Base-by-base conservation (phyloP, 2,888 invertebrate genomes). In the Crioceris asparagi region DNA sequence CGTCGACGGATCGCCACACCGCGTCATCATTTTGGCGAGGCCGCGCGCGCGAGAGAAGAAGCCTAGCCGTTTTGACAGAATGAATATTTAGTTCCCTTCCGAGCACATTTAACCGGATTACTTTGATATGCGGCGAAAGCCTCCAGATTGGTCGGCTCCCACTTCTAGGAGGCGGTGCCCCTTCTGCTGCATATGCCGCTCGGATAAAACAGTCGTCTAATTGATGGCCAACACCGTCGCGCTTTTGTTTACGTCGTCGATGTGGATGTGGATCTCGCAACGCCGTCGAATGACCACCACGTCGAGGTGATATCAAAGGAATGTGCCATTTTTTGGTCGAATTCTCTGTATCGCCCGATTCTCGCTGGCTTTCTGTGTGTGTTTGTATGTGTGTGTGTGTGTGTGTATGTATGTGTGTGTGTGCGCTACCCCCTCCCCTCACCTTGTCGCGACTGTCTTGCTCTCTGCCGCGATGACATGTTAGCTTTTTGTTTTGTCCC, bases 281-380 rank as follows among this genome's bases (percentile, higher is more conserved):
- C 52, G 52, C 55, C 68, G 66, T 65, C 67, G 63, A 66, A 64
- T 65, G 58, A 59, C 57, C 68, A 67, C 68, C n/a, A n/a, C n/a
- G n/a, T n/a, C n/a, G n/a, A n/a, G n/a, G n/a, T n/a, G 54, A 51
- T 55, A 53, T 65, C 67, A 69, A 39, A 69, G 72, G 72, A 71
- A 72, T 71, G 73, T 60, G 62, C 61, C 60, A 60, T 61, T 62
- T 62, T 61, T 62, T 55, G 53, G 55, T 54, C 56, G 46, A 47
- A 38, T 48, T 46, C 49, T 39, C 48, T 39, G n/a, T n/a, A n/a
- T n/a, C n/a, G n/a, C n/a, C n/a, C n/a, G n/a, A n/a, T n/a, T n/a
- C n/a, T n/a, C n/a, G n/a, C n/a, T n/a, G n/a, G n/a, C n/a, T n/a
- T n/a, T n/a, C n/a, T n/a, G n/a, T n/a, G n/a, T n/a, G n/a, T n/a